Evolutionary conservation across 2,888 invertebrate genomes (phyloP).

Genomic region (Meta bourneti): DNA sequence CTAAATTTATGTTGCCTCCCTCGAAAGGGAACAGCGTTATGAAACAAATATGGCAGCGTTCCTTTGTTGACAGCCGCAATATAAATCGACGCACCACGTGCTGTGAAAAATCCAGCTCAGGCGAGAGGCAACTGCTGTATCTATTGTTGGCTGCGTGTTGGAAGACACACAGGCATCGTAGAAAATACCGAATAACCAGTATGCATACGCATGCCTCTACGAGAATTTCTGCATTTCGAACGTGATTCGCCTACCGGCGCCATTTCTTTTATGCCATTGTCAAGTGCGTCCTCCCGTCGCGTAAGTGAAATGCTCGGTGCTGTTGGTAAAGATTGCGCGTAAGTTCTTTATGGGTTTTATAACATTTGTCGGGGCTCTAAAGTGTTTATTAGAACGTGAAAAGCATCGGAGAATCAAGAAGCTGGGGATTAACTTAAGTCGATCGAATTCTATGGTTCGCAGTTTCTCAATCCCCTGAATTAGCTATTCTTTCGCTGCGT

Average conservation of each 20-base stretch:
- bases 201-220: neutral
- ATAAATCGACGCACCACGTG: neutral
- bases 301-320: neutral
- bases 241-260: neutral
- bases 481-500: neutral
- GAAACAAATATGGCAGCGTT: conserved; percentile 40
- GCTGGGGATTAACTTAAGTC: neutral
- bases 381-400: neutral
- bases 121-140: neutral
- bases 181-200: neutral
- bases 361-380: neutral
- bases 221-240: neutral
- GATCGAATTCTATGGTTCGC: neutral
- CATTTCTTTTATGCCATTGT: neutral
- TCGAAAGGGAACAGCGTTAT: conserved; percentile 17
- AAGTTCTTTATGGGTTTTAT: neutral
- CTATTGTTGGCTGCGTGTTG: neutral
- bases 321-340: neutral
- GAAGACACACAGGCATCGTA: neutral
- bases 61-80: neutral
- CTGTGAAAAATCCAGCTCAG: neutral
- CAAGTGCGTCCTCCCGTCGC: neutral
- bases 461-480: neutral
- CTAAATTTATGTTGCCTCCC: conserved; percentile 40
- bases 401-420: neutral